These are phyloP conservation scores for Mungos mungo DNA, from an alignment of 2,113 vertebrate species.

Conservation along the genomic window DNA sequence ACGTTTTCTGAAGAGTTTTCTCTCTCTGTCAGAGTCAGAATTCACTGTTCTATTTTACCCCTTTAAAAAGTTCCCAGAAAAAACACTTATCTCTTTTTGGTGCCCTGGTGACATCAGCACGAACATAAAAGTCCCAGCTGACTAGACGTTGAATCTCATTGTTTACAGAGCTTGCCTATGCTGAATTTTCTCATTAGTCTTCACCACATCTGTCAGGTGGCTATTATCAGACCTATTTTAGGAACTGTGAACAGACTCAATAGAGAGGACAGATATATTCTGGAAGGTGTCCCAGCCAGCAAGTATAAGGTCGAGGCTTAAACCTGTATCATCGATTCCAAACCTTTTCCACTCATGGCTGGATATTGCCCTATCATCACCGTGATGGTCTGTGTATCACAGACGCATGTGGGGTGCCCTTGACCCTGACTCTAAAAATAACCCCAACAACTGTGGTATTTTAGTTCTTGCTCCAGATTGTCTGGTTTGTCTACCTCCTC, in stretches of 20 bases:
- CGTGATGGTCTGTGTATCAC: fast-evolving
- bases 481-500: background rate
- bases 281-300: background rate
- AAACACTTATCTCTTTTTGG: background rate
- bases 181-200: background rate
- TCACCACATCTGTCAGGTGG: background rate
- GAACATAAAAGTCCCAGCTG: background rate
- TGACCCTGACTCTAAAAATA: background rate
- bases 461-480: background rate
- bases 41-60: background rate
- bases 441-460: background rate
- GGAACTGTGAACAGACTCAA: background rate
- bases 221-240: background rate
- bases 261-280: background rate
- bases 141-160: background rate
- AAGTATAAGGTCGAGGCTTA: background rate
- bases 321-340: background rate
- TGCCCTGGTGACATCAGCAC: background rate
- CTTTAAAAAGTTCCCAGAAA: background rate
- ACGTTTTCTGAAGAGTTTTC: background rate
- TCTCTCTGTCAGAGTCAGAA: background rate
- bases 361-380: fast-evolving
- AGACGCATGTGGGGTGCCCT: fast-evolving
- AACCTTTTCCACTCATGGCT: background rate
- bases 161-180: background rate